A percentile compares a stretch with the other conserved stretches of the same genome.
These are phyloP conservation scores for Acanthaster planci DNA, from an alignment of 35 echinoderm and acorn worm species.

Conservation along the genomic window DNA sequence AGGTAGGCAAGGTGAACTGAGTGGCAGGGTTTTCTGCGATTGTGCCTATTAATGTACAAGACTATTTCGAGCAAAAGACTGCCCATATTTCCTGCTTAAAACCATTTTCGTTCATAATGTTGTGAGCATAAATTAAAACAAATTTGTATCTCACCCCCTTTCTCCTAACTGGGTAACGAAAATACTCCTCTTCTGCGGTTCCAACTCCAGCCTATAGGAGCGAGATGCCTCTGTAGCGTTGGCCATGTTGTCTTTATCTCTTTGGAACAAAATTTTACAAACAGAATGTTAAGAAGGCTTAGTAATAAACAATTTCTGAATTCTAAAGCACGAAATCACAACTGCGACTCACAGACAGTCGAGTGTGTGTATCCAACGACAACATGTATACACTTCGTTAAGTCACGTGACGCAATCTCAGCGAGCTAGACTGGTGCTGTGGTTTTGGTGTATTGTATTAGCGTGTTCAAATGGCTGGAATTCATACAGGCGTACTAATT, in stretches of 20 bases:
- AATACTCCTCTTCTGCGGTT: constrained; percentile 84
- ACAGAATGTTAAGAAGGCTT: background rate
- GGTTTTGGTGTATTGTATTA: background rate
- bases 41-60: background rate
- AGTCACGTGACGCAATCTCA: constrained; percentile 1
- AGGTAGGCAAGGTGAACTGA: no score
- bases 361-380: constrained; percentile 13
- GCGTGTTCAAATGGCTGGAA: background rate
- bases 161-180: constrained; percentile 97
- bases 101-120: background rate
- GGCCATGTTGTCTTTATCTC: constrained; percentile 40
- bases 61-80: background rate
- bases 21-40: background rate
- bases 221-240: constrained; percentile 18
- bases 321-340: background rate
- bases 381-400: constrained; percentile 3
- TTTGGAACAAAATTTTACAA: background rate
- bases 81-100: background rate
- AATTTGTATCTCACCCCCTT: constrained; percentile 42
- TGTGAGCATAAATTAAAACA: background rate
- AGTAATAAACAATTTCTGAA: background rate
- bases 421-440: background rate
- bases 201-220: constrained; percentile 80
- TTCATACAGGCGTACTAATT: background rate
- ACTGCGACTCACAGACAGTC: background rate